Evolutionary conservation across 2,113 vertebrate species (phyloP).

Genomic region (Halichoeres trimaculatus): DNA sequence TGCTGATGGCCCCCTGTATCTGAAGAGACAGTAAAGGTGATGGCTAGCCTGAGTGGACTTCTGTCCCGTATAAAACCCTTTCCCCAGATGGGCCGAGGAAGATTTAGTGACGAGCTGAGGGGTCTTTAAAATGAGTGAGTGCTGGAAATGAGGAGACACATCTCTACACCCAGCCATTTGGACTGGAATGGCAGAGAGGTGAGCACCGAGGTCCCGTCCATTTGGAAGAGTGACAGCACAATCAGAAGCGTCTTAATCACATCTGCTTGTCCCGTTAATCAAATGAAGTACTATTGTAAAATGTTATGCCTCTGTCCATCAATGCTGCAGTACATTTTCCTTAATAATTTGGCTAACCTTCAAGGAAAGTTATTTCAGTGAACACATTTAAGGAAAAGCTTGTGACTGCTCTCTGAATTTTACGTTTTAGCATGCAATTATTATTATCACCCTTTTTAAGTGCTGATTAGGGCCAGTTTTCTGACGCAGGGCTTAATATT

Average conservation of each 20-base stretch:
- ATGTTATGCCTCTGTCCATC: conserved; percentile 71
- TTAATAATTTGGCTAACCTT: conserved; percentile 82
- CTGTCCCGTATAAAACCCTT: conserved; percentile 66
- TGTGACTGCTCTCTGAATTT: conserved; percentile 3
- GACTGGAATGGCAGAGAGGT: conserved; percentile 67
- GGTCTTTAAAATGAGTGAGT: conserved; percentile 80
- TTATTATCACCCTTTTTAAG: not conserved
- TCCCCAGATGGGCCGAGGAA: conserved; percentile 66
- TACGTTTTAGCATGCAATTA: conserved; percentile 3
- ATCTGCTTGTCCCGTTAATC: conserved; percentile 78
- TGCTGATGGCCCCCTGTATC: conserved; percentile 61
- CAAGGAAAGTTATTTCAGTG: conserved; percentile 69
- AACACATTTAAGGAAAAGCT: conserved; percentile 19
- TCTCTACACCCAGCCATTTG: conserved; percentile 74
- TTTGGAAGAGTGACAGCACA: conserved; percentile 84
- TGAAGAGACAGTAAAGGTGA: conserved; percentile 66
- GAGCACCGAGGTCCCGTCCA: conserved; percentile 72
- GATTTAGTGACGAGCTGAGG: conserved; percentile 75
- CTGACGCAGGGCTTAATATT: conserved; percentile 29
- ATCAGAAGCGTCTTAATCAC: conserved; percentile 82
- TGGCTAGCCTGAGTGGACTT: conserved; percentile 68
- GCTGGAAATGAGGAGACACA: conserved; percentile 68
- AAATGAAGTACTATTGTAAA: conserved; percentile 75
- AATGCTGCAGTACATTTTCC: conserved; percentile 61
- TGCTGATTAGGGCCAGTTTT: not conserved